These are phyloP conservation scores for Acomys russatus DNA, from an alignment of 2,797 vertebrate species.

Conservation along the genomic window DNA sequence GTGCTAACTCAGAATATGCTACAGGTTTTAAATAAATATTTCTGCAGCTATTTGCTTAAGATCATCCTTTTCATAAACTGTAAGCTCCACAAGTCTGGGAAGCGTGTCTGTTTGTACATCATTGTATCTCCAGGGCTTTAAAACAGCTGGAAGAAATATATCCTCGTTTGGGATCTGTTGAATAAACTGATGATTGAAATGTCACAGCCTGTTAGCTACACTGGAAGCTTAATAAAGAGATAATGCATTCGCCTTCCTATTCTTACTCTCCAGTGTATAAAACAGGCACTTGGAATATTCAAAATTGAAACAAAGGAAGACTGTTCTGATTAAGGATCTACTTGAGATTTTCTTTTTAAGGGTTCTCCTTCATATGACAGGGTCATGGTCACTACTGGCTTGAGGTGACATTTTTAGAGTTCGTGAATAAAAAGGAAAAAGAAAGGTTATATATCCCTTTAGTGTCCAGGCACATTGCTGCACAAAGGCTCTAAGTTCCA, in stretches of 20 bases:
- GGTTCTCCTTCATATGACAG: not conserved
- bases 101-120: constrained; percentile 19
- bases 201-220: constrained; percentile 36
- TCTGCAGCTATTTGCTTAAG: not conserved
- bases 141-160: constrained; percentile 51
- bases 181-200: constrained; percentile 57
- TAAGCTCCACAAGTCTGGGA: not conserved
- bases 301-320: constrained; percentile 11
- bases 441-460: not conserved
- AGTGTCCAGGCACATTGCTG: not conserved
- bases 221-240: constrained; percentile 33
- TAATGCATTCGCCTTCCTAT: constrained; percentile 5
- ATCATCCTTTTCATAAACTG: not conserved
- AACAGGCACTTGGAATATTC: not conserved
- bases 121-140: not conserved
- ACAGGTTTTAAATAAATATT: not conserved
- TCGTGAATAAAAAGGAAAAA: not conserved
- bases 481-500: not conserved
- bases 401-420: not conserved
- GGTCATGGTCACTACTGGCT: not conserved
- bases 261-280: not conserved
- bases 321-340: not conserved
- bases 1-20: constrained; percentile 1
- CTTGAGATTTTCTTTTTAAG: not conserved
- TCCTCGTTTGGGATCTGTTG: constrained; percentile 32